Conservation (phyloP, 1,140 invertebrate species). For the Galendromus occidentalis region DNA sequence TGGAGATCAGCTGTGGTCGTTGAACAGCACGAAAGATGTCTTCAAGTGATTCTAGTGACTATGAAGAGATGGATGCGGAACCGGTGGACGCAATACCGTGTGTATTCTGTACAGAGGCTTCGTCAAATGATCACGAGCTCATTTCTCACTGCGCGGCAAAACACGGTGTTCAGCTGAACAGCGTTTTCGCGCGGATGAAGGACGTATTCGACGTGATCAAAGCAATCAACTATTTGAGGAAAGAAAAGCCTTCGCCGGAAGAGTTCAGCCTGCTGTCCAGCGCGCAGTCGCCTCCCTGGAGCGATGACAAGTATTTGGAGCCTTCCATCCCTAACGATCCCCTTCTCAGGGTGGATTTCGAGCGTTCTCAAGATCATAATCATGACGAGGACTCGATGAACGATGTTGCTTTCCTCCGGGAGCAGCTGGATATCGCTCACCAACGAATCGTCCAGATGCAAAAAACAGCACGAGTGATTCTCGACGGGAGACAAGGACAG, state of each 20-base stretch:
- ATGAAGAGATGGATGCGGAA: constrained; percentile 59
- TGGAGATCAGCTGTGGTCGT: too few relatives aligned
- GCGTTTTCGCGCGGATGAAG: constrained; percentile 43
- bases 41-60: constrained; percentile 10
- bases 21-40: background rate
- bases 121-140: constrained; percentile 26
- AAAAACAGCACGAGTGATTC: background rate
- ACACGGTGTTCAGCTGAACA: constrained; percentile 48
- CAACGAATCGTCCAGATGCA: background rate
- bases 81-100: constrained; percentile 64
- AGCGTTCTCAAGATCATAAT: constrained; percentile 10
- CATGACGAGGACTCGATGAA: constrained; percentile 11
- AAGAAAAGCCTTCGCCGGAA: constrained; percentile 36
- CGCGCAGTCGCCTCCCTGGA: constrained; percentile 16
- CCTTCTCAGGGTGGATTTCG: constrained; percentile 35
- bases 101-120: constrained; percentile 35
- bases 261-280: constrained; percentile 30
- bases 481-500: background rate
- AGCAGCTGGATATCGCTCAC: constrained; percentile 2
- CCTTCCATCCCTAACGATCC: constrained; percentile 52
- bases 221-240: constrained; percentile 63
- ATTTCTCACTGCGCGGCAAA: constrained; percentile 31
- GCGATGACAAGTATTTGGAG: constrained; percentile 45
- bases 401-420: background rate
- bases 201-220: constrained; percentile 70